phyloP scores from a whole-genome alignment of 2,797 vertebrate genomes.

The Sebastes cheni region DNA sequence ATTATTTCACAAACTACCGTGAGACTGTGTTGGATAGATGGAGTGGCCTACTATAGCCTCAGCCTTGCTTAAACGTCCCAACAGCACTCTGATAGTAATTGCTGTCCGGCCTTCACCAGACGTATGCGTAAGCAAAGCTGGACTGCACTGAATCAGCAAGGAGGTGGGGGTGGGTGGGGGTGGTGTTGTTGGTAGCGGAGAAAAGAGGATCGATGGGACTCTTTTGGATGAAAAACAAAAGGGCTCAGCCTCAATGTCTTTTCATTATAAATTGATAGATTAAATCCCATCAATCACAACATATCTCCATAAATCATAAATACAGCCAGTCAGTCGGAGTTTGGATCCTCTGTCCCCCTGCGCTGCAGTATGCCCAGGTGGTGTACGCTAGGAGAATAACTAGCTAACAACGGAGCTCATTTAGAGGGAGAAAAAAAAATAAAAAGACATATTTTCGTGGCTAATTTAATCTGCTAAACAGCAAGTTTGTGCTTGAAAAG shows the following conservation, averaged over 20 bases:
- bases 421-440: neutral
- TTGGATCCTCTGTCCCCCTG: neutral
- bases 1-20: too few species aligned
- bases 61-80: conserved; percentile 29
- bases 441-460: conserved; percentile 11
- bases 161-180: neutral
- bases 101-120: conserved; percentile 30
- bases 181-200: neutral
- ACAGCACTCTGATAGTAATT: conserved; percentile 44
- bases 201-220: conserved; percentile 33
- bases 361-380: neutral
- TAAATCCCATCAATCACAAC: conserved; percentile 35
- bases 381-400: neutral
- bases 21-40: neutral
- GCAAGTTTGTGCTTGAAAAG: conserved; percentile 31
- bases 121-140: conserved; percentile 41
- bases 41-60: neutral
- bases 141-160: conserved; percentile 71
- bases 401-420: neutral
- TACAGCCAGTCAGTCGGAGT: neutral
- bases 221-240: conserved; percentile 46
- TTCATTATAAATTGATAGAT: conserved; percentile 47
- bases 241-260: conserved; percentile 19
- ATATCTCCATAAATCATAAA: conserved; percentile 11
- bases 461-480: conserved; percentile 55